phyloP scores from a whole-genome alignment of 2,797 vertebrate species.

The Dicrostonyx torquatus region DNA sequence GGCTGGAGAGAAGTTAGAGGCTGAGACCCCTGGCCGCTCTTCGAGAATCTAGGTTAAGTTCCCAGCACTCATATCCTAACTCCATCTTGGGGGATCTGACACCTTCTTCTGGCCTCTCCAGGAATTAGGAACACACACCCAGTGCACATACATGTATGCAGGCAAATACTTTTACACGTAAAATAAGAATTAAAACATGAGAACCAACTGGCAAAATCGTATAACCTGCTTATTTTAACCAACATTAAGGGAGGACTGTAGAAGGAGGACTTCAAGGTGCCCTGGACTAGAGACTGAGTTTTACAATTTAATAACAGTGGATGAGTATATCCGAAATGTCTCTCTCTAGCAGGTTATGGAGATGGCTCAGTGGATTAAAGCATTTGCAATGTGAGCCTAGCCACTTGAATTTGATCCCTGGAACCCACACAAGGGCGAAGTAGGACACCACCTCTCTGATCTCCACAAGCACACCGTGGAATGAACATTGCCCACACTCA shows the following conservation, averaged over 20 bases:
- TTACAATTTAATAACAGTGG: not conserved
- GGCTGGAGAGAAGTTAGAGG: not conserved
- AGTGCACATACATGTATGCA: too few relatives aligned
- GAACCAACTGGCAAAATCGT: not conserved
- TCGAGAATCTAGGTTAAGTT: not conserved
- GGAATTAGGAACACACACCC: too few relatives aligned
- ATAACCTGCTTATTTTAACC: conserved; percentile 2
- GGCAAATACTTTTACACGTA: not conserved
- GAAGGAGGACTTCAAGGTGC: not conserved
- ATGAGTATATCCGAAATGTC: not conserved
- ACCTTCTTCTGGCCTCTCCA: not conserved
- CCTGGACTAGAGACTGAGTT: not conserved
- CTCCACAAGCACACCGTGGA: not conserved
- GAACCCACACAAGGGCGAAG: not conserved
- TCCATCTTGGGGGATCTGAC: not conserved
- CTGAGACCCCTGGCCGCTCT: not conserved
- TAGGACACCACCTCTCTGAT: not conserved
- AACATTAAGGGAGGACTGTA: not conserved
- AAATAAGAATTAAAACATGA: not conserved
- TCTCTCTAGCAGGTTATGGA: not conserved
- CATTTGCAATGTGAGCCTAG: not conserved
- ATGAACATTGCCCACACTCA: not conserved
- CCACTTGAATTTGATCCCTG: not conserved
- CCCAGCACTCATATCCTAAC: not conserved
- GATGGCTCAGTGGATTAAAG: not conserved